Percentiles rank a stretch among this genome's conserved stretches.
Conservation (phyloP, 2,797 vertebrate genomes). For the Sebastes hubbsi region DNA sequence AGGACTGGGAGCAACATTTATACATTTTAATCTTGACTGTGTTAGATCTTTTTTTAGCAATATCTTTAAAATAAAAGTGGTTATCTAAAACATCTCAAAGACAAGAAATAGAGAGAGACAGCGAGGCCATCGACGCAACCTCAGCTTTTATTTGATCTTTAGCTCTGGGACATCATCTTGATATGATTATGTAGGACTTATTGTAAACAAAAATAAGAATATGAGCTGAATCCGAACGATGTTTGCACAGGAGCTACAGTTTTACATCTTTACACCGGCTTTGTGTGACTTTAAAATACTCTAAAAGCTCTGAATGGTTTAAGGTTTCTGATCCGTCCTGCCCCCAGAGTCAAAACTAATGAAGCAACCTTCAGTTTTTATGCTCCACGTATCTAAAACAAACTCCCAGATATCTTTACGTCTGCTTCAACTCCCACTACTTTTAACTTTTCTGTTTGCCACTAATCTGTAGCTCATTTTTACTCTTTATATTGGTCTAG, state of each 20-base stretch:
- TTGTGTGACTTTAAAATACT: background rate
- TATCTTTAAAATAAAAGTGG: background rate
- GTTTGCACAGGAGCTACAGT: background rate
- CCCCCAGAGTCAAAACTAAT: background rate
- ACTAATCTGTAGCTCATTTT: background rate
- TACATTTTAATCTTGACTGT: conserved; percentile 29
- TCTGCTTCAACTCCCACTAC: background rate
- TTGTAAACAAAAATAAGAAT: background rate
- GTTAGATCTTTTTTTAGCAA: background rate
- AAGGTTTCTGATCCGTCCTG: background rate
- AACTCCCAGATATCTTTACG: background rate
- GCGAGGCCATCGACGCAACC: background rate
- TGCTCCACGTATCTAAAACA: background rate
- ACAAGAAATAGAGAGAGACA: background rate
- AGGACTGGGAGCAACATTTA: conserved; percentile 9
- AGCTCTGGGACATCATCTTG: background rate
- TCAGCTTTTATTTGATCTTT: conserved; percentile 19
- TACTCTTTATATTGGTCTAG: background rate
- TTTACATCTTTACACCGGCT: background rate
- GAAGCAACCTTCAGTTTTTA: background rate
- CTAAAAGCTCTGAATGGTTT: background rate
- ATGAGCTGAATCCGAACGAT: background rate
- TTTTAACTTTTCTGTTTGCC: background rate
- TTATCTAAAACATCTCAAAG: conserved; percentile 37
- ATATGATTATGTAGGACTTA: background rate